A percentile compares a stretch with the other conserved stretches of the same genome.
These are phyloP conservation scores for Trilocha varians DNA, from an alignment of 2,888 invertebrate genomes.

Conservation along the genomic window DNA sequence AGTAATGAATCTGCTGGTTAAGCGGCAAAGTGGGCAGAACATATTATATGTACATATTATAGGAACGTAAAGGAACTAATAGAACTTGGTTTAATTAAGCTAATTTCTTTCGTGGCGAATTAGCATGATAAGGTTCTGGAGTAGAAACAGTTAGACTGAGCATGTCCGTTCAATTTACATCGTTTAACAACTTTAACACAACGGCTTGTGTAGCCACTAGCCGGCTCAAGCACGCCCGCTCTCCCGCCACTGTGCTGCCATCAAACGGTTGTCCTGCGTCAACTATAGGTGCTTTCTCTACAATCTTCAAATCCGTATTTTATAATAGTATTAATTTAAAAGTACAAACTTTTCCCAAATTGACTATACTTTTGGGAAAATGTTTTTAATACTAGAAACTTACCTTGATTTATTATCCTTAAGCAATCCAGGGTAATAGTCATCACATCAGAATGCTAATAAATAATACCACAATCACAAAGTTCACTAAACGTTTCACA, in stretches of 20 bases:
- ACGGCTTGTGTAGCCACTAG: slow-evolving; percentile 4
- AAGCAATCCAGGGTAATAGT: slow-evolving; percentile 29
- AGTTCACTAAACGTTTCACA: slow-evolving; percentile 22
- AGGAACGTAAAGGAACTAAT: slow-evolving; percentile 7
- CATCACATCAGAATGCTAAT: slow-evolving; percentile 28
- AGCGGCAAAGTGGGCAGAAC: no score
- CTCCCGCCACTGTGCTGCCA: slow-evolving; percentile 21
- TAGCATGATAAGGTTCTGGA: not conserved
- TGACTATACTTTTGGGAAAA: not conserved
- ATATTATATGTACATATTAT: no score
- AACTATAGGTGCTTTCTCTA: slow-evolving; percentile 61
- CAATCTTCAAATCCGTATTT: no score
- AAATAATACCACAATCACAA: slow-evolving; percentile 26
- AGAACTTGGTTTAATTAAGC: not conserved
- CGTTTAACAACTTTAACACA: slow-evolving; percentile 8
- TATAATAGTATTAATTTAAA: no score
- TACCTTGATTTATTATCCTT: not conserved
- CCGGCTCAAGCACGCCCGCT: slow-evolving; percentile 11
- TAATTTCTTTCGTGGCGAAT: not conserved
- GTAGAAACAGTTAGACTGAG: not conserved
- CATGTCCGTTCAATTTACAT: slow-evolving; percentile 27
- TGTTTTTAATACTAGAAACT: slow-evolving; percentile 9
- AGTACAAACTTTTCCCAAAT: no score
- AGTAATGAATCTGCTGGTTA: no score
- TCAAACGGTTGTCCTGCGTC: slow-evolving; percentile 47